Evolutionary conservation across 2,888 invertebrate genomes (phyloP), one percentile per base, ranked within the genome.

Genomic region (Melanophora roralis): DNA sequence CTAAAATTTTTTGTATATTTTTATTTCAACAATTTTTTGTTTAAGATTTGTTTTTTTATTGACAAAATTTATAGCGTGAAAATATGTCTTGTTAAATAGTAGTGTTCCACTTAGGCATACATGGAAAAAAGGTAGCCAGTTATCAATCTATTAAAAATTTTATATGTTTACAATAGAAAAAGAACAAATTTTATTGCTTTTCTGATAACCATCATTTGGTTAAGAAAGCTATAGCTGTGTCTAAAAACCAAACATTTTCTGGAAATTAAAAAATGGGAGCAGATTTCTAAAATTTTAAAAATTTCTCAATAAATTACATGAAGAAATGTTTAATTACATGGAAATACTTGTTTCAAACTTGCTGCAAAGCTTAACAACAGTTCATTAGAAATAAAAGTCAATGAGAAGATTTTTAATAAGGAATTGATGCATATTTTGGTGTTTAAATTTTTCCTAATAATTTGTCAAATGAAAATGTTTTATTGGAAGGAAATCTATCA

Each of bases 11-110:
- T 53, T 53, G 43, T 53, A 45, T 40, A 34, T 34, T 43, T 59
- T 51, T 60, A 49, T 77, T 21, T 67, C 19, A 2, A 14, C 12
- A 57, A 21, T 65, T 32, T 38, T 23, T n/a, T 36, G 27, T 12
- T n/a, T 65, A 32, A 34, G 3, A 14, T 43, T 40, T 7, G 11
- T 49, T 36, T 53, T 62, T 53, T 72, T 68, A 73, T 51, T 43
- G 23, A 53, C 57, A 72, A 76, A 76, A 80, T 80, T 80, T 80
- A 80, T 76, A 64, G 80, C 80, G 80, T 76, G 80, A 80, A 76
- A 80, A 80, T 80, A 80, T 76, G 76, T 73, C 72, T 73, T 59
- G 76, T 64, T 67, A 40, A 45, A 43, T 36, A 16, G 64, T 62
- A 19, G 67, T 36, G 40, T 27, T 32, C 7, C 1, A n/a, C 14